A percentile compares a stretch with the other conserved stretches of the same genome.
phyloP scores from a whole-genome alignment of 2,797 vertebrate species.

The Acipenser ruthenus region DNA sequence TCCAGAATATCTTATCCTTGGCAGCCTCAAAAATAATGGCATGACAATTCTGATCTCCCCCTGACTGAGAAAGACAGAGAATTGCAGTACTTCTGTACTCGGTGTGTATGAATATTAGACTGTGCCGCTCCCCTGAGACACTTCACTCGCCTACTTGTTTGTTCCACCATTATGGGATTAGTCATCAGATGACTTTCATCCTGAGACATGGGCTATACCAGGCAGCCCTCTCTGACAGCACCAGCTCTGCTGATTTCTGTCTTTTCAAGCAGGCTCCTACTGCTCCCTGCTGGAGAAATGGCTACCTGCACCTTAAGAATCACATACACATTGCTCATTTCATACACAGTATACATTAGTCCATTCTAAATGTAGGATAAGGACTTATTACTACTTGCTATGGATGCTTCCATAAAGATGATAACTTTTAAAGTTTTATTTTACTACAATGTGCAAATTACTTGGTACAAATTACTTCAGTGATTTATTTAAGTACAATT shows the following conservation, averaged over 20 bases:
- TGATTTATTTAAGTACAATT: too few species aligned
- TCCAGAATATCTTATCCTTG: conserved; percentile 1
- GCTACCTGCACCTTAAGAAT: too few species aligned
- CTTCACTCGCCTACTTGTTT: conserved; percentile 1
- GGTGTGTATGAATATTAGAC: conserved; percentile 8
- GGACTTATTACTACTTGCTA: too few species aligned
- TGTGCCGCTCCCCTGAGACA: conserved; percentile 10
- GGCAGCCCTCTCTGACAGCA: not conserved
- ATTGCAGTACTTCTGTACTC: conserved; percentile 5
- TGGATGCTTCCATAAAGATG: too few species aligned
- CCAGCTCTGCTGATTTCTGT: not conserved
- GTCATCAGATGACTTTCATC: conserved; percentile 11
- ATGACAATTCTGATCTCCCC: not conserved
- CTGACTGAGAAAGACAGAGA: not conserved
- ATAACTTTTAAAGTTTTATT: too few species aligned
- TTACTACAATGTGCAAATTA: too few species aligned
- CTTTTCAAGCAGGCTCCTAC: conserved; percentile 7
- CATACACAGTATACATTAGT: too few species aligned
- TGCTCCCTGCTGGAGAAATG: conserved; percentile 17
- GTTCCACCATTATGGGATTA: conserved; percentile 12
- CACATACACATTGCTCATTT: too few species aligned
- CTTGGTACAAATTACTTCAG: too few species aligned
- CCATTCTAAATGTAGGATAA: too few species aligned
- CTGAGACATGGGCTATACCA: not conserved
- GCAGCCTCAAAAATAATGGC: not conserved